Base-by-base conservation (phyloP, 2,113 vertebrate genomes). In the Bos javanicus region DNA sequence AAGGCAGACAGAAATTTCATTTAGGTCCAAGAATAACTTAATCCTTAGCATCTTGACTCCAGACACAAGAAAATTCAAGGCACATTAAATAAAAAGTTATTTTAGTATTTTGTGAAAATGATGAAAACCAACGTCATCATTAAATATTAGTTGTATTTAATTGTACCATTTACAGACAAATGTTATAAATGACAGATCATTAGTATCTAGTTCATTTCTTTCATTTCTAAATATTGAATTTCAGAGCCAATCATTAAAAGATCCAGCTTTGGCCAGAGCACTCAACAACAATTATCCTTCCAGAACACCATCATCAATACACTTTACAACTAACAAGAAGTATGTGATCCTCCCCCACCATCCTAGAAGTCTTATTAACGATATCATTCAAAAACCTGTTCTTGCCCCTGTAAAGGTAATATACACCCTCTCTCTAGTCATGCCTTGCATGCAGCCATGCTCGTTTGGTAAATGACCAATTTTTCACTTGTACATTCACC, bases 161-260 rank as follows among this genome's bases (percentile, higher is more conserved):
- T 64, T 96, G 33, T 94, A 76, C 85, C 54, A 57, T n/a, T 84
- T 96, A 87, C 26, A 83, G 23, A 94, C 62, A 95, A 93, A 83
- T 71, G 48, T 78, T 57, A 80, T 26, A 92, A 95, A 56, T 59
- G 67, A 56, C 50, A 60, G 36, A 67, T 64, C 82, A 26, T 90
- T 76, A 90, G 92, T 71, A 64, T 28, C 36, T 33, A 78, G 85
- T 48, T 93, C 52, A 33, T 87, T 46, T 54, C 94, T 78, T 62
- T 56, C n/a, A 12, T 90, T 86, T 91, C 28, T 28, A 86, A 86
- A 67, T 56, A 87, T 3, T 62, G 60, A 56, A 91, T 91, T 87
- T 64, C 16, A 60, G 67, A 60, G 60, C 21, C 46, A 46, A 19
- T 64, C 71, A 86, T 48, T 78, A 78, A 46, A 62, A 80, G 67